Evolutionary conservation across 2,797 vertebrate genomes (phyloP), one percentile per base, ranked within the genome.

Genomic region (Odontamblyopus rebecca): DNA sequence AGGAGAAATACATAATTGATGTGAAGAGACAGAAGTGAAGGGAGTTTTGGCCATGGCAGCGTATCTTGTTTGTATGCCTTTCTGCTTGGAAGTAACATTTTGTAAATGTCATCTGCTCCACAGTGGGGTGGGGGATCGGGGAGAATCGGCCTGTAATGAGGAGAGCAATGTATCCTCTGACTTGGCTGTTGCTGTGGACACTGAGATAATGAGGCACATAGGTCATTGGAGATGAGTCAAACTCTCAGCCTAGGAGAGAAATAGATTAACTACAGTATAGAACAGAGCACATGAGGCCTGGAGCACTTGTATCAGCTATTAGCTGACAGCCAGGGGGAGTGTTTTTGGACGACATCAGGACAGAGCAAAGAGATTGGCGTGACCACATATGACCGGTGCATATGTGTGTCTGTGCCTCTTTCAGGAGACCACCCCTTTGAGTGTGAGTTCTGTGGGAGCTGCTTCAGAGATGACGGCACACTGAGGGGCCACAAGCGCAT

Each of bases 201-300:
- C 94, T 94, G 95, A 96, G 96, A 97, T 98, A 98, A 98, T 98
- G 97, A 98, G 97, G 96, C 96, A 95, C 96, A 96, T 95, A 97
- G 97, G 97, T 98, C 97, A 97, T 94, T 95, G 95, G 94, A 95
- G 95, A 98, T 97, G 96, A 97, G 95, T 97, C 97, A 97, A 97
- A 96, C 93, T 94, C 95, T 95, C 94, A 92, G 93, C 95, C 92
- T 94, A 93, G 94, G 94, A 95, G 92, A 96, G 95, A 96, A 96
- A 97, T 95, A 95, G 96, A 96, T 98, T 96, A 98, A 96, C 96
- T 96, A 96, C 95, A 87, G 94, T 92, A 89, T 89, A 85, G 85
- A 89, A 87, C 82, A 91, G 93, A 94, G 95, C 94, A 93, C 94
- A 95, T 94, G 94, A 95, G 92, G 95, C 91, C 95, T 93, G 92